These are phyloP conservation scores for Eira barbara DNA, from an alignment of 2,113 vertebrate species.

Conservation along the genomic window DNA sequence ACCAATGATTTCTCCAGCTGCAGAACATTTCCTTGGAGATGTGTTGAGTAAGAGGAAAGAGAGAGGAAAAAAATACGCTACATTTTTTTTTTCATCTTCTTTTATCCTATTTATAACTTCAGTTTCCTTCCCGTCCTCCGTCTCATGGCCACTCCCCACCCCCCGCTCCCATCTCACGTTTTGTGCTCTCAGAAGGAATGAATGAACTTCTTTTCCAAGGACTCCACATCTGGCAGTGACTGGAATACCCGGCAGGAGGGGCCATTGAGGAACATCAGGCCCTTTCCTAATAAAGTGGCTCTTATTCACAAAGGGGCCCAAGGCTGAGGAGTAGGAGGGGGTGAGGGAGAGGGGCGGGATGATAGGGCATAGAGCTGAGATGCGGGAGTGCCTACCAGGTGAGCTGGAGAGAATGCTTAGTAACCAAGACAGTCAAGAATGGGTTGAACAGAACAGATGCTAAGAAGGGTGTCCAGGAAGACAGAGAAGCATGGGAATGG, in stretches of 20 bases:
- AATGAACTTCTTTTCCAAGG: constrained; percentile 79
- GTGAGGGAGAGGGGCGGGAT: neutral
- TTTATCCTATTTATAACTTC: constrained; percentile 89
- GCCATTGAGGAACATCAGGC: neutral
- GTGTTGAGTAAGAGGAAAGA: constrained; percentile 65
- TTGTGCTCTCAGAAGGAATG: constrained; percentile 75
- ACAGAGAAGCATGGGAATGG: neutral
- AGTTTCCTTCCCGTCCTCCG: constrained; percentile 81
- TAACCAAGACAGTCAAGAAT: neutral
- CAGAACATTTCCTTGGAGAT: constrained; percentile 75
- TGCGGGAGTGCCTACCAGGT: neutral
- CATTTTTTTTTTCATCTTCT: constrained; percentile 76
- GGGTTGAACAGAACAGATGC: neutral
- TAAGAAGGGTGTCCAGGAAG: neutral
- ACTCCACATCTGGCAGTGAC: constrained; percentile 76
- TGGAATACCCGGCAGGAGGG: constrained; percentile 52
- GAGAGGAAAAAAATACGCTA: constrained; percentile 70
- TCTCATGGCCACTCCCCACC: constrained; percentile 79
- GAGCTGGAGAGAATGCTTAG: neutral
- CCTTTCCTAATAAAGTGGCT: neutral
- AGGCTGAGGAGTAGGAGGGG: neutral
- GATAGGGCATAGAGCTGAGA: neutral
- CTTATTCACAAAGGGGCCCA: neutral
- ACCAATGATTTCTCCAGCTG: constrained; percentile 82
- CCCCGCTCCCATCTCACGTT: constrained; percentile 70